Base-by-base conservation (phyloP, 2,888 invertebrate species). In the Drosophila lacicola region DNA sequence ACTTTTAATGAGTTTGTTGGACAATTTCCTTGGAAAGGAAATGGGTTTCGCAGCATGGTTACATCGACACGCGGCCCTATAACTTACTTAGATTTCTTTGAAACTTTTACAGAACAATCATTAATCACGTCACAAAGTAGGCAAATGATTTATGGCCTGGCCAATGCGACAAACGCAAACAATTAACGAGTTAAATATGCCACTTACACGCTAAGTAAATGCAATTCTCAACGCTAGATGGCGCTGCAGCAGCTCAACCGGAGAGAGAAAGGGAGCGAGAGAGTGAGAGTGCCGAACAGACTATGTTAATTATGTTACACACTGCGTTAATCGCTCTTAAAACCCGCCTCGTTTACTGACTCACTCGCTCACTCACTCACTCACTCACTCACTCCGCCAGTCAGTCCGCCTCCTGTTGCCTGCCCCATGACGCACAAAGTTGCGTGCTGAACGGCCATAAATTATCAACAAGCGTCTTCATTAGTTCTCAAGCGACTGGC, bases 391-490 rank as follows among this genome's bases (percentile, higher is more conserved):
- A 17, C 34, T 49, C 57, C n/a, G 13, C 10, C n/a, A 44, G 37
- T 10, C 29, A 21, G 21, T 46, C 42, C 50, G 37, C n/a, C 47
- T 34, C 36, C 47, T 44, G 55, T 17, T 54, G 61, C 51, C 63
- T 60, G 63, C 62, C 67, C 41, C 70, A 53, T 63, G 79, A 80
- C 80, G 80, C 83, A 83, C 66, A 77, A 81, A 72, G 69, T 80
- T 83, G 82, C 82, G 82, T 82, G 82, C 64, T 60, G 49, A 55
- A 41, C 21, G 69, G 53, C 67, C 83, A 83, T 82, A 78, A 82
- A 82, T 82, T 82, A 82, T 77, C 64, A 78, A 65, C 70, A 74
- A 82, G 83, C 78, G 83, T 83, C 82, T 82, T 82, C 82, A 82
- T 82, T 82, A 83, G 83, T 80, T 81, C 74, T 74, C 74, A 80